These are phyloP conservation scores for Aldabrachelys gigantea DNA, from an alignment of 2,113 vertebrate species.

Conservation along the genomic window DNA sequence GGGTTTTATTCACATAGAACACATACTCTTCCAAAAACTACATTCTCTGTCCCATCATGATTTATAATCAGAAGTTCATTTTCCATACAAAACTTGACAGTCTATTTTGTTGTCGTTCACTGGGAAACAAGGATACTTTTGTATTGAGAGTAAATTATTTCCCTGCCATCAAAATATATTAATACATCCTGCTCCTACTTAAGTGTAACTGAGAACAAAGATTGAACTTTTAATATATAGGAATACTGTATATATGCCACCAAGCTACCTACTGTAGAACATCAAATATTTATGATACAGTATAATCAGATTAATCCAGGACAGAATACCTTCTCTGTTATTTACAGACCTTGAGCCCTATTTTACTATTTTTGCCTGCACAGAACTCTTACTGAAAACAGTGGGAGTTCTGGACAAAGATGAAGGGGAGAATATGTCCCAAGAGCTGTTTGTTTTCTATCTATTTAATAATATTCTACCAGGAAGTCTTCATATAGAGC, in stretches of 20 bases:
- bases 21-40: not conserved
- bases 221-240: not conserved
- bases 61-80: not conserved
- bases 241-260: not conserved
- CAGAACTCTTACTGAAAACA: constrained; percentile 24
- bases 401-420: constrained; percentile 64
- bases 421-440: constrained; percentile 44
- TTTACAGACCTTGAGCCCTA: constrained; percentile 55
- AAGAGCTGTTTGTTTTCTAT: constrained; percentile 33
- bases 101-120: not conserved
- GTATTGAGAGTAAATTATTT: not conserved
- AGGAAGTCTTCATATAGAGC: constrained; percentile 11
- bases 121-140: not conserved
- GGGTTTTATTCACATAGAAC: not conserved
- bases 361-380: constrained; percentile 36
- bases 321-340: constrained; percentile 42
- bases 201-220: not conserved
- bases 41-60: not conserved
- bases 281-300: not conserved
- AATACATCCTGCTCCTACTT: not conserved
- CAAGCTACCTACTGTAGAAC: not conserved
- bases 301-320: constrained; percentile 42
- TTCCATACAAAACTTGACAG: not conserved
- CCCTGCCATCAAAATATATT: not conserved
- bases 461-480: not conserved